Percentiles rank a stretch among this genome's conserved stretches.
These are phyloP conservation scores for Trichomalopsis sarcophagae DNA, from an alignment of 1,140 invertebrate genomes.

Conservation along the genomic window DNA sequence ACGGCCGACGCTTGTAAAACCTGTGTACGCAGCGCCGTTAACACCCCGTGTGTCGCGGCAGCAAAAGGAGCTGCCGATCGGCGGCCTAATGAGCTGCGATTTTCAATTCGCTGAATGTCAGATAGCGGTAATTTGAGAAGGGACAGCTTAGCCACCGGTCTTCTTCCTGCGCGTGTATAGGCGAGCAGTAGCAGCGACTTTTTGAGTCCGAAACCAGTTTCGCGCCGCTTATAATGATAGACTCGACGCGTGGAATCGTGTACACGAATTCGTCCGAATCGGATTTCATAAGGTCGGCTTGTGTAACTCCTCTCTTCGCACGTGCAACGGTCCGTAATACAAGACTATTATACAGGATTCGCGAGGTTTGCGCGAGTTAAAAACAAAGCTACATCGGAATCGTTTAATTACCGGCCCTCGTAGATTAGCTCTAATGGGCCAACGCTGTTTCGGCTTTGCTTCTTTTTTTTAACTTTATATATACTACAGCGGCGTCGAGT, in stretches of 20 bases:
- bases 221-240: slow-evolving; percentile 2
- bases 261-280: neutral
- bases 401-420: slow-evolving; percentile 44
- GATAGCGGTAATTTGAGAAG: slow-evolving; percentile 20
- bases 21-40: neutral
- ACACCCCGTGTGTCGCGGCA: neutral
- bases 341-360: neutral
- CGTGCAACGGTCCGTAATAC: neutral
- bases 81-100: slow-evolving; percentile 18
- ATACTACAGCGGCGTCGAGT: neutral
- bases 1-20: neutral
- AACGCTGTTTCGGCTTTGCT: slow-evolving; percentile 42
- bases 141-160: slow-evolving; percentile 43
- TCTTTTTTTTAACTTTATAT: slow-evolving; percentile 25
- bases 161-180: neutral
- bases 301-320: neutral
- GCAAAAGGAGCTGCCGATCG: neutral
- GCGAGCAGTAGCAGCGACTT: neutral
- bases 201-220: slow-evolving; percentile 26
- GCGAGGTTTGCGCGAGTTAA: neutral
- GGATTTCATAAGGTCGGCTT: neutral
- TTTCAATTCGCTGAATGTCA: neutral
- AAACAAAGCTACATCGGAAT: slow-evolving; percentile 48
- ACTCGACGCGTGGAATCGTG: neutral
- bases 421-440: slow-evolving; percentile 51